These are phyloP conservation scores for Brenthis ino DNA, from an alignment of 2,888 invertebrate species.

Conservation along the genomic window DNA sequence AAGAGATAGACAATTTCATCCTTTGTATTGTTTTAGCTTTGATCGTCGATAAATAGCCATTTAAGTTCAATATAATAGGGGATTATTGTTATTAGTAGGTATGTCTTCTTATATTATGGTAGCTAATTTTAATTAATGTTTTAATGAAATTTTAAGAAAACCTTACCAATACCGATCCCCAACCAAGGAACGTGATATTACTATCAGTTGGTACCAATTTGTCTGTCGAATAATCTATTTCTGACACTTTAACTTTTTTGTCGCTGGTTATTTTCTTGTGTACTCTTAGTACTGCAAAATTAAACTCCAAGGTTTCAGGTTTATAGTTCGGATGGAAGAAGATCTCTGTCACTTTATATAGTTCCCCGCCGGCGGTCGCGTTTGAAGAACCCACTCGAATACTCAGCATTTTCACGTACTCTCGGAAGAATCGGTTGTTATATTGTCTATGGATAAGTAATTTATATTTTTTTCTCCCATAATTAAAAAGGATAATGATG, in stretches of 20 bases:
- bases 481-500: too few relatives aligned
- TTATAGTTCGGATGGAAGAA: slow-evolving; percentile 77
- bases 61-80: too few relatives aligned
- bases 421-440: slow-evolving; percentile 74
- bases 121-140: background rate
- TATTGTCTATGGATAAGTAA: slow-evolving; percentile 57
- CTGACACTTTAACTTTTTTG: slow-evolving; percentile 42
- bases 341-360: slow-evolving; percentile 61
- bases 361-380: slow-evolving; percentile 65
- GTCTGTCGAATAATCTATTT: slow-evolving; percentile 51
- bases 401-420: slow-evolving; percentile 71
- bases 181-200: slow-evolving; percentile 64
- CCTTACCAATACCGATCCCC: slow-evolving; percentile 73
- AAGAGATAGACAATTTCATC: too few relatives aligned
- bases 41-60: too few relatives aligned
- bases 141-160: background rate
- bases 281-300: slow-evolving; percentile 63
- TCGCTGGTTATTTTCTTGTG: slow-evolving; percentile 61
- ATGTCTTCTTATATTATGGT: too few relatives aligned
- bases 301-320: slow-evolving; percentile 66
- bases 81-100: too few relatives aligned
- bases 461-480: background rate
- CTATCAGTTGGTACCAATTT: slow-evolving; percentile 57
- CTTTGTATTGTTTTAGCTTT: too few relatives aligned
- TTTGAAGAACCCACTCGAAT: slow-evolving; percentile 69